Base-by-base conservation (phyloP, 2,888 invertebrate species). In the Drosophila multiciliata region DNA sequence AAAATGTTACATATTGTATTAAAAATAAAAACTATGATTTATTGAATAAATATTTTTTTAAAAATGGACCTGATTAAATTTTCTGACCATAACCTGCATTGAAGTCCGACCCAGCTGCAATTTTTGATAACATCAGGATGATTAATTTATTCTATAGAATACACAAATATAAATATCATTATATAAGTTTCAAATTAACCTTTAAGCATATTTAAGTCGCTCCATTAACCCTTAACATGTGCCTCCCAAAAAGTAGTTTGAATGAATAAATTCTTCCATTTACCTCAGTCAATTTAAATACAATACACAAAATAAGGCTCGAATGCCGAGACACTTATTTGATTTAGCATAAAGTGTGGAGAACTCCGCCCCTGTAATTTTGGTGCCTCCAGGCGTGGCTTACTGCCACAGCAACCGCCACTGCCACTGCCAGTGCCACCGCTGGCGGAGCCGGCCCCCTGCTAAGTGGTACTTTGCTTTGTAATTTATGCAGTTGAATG, bases 401-500 rank as follows among this genome's bases (percentile, higher is more conserved):
- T 32, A 61, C 66, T 42, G 36, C 54, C 55, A 42, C 29, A 12
- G 29, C 48, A 55, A 50, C 20, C 15, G 48, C 42, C 42, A 38
- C 29, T 15, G 15, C 53, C 11, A 53, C 67, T 45, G 38, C 55
- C 52, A 42, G n/a, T 6, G 45, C 63, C 38, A 45, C 26, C 12
- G 48, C 52, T 20, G 12, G n/a, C 45, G 60, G 62, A 61, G n/a
- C n/a, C 9, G 45, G 7, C 26, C 32, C 57, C 78, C 65, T 59
- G 59, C 26, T 78, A 82, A 84, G 84, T 83, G 84, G 55, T 76
- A 82, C 82, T 83, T 84, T 81, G 80, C 81, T 84, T 85, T 80
- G 85, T 86, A 86, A 86, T 86, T 86, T 86, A 86, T 86, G 85
- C 85, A 82, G 81, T 83, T 71, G 75, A 86, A 85, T 81, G 82